These are phyloP conservation scores for Julus scandinavius DNA, from an alignment of 2,888 invertebrate species.

Conservation along the genomic window DNA sequence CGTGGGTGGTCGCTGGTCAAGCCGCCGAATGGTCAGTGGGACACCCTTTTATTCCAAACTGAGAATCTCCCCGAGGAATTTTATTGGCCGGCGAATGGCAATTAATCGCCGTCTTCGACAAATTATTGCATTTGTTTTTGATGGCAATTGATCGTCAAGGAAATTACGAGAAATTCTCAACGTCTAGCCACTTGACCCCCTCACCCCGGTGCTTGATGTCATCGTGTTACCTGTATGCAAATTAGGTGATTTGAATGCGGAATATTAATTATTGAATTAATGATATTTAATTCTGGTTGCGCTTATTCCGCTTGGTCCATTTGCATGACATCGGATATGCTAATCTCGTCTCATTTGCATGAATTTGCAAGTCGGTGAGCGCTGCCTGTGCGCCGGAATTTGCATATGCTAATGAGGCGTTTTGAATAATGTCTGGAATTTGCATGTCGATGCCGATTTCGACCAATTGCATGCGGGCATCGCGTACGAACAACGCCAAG, in stretches of 20 bases:
- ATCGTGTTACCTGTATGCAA: neutral
- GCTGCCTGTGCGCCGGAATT: neutral
- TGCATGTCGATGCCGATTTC: neutral
- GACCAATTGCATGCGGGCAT: neutral
- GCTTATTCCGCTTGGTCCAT: neutral
- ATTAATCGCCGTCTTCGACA: constrained; percentile 38
- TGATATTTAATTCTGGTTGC: neutral
- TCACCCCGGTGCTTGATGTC: neutral
- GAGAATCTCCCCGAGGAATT: neutral
- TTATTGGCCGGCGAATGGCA: constrained; percentile 33
- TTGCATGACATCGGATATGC: neutral
- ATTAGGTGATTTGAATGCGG: neutral
- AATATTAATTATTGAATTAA: neutral
- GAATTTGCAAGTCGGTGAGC: neutral
- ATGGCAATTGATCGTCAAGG: neutral
- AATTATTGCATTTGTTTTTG: constrained; percentile 44
- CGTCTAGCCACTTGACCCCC: constrained; percentile 2
- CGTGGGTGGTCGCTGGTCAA: neutral
- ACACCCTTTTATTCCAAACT: neutral
- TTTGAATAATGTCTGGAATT: neutral
- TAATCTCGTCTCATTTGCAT: neutral
- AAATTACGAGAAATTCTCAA: neutral
- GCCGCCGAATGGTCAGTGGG: neutral
- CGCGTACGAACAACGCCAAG: neutral
- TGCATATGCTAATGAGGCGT: constrained; percentile 38